phyloP scores from a whole-genome alignment of 30 jellyfish, hydroid and myxozoan genomes.

The Clytia hemisphaerica region DNA sequence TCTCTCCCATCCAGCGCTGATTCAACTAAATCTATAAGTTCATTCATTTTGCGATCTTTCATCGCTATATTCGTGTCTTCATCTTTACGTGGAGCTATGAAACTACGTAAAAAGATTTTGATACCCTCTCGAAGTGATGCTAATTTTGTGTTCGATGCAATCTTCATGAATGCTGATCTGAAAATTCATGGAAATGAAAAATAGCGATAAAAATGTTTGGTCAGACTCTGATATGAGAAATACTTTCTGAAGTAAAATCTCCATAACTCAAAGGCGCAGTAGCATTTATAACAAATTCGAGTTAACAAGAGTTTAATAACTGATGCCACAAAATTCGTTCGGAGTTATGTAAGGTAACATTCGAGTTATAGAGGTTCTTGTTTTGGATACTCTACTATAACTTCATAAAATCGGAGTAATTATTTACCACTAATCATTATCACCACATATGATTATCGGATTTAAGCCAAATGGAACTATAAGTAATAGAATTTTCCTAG shows the following conservation, averaged over 20 bases:
- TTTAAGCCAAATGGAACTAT: too few relatives aligned
- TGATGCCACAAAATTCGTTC: background rate
- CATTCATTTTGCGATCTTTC: conserved; percentile 28
- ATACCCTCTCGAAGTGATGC: conserved; percentile 78
- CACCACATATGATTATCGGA: too few relatives aligned
- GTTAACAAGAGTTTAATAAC: background rate
- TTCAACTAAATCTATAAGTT: conserved; percentile 67
- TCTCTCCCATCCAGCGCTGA: conserved; percentile 88
- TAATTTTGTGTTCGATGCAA: conserved; percentile 56
- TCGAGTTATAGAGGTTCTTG: too few relatives aligned
- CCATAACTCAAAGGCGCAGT: background rate
- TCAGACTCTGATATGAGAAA: background rate
- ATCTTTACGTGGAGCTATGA: conserved; percentile 26
- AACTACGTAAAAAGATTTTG: conserved; percentile 57
- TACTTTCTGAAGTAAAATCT: background rate
- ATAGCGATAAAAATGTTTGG: background rate
- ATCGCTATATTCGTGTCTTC: background rate
- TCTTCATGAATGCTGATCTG: conserved; percentile 58
- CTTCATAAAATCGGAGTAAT: too few relatives aligned
- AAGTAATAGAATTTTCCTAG: too few relatives aligned
- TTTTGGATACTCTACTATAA: too few relatives aligned
- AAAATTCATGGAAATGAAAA: background rate
- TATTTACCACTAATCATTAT: too few relatives aligned
- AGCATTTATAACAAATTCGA: background rate
- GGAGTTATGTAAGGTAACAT: background rate